These are phyloP conservation scores for Noctua janthe DNA, from an alignment of 2,888 invertebrate species.

Conservation along the genomic window DNA sequence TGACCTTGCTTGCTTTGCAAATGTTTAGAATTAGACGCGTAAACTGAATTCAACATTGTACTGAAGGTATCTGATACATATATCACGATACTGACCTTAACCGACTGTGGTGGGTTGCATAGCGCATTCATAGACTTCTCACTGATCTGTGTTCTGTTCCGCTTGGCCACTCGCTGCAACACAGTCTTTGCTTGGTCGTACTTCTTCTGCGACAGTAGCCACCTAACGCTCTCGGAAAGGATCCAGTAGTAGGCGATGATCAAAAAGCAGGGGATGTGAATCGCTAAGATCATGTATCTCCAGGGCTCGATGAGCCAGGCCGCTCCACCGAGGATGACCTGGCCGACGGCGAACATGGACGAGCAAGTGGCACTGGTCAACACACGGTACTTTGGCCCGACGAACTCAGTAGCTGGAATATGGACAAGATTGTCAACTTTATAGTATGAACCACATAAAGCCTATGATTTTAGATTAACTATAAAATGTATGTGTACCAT, in stretches of 20 bases:
- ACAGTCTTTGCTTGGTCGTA: conserved; percentile 91
- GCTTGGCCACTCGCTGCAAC: conserved; percentile 90
- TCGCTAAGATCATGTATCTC: conserved; percentile 91
- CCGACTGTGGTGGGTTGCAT: conserved; percentile 79
- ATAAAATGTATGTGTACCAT: neutral
- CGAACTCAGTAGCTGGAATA: conserved; percentile 92
- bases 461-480: neutral
- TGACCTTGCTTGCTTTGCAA: neutral
- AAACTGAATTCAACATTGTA: neutral
- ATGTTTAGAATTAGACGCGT: too few species aligned
- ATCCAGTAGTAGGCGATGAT: conserved; percentile 92
- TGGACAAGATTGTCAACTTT: neutral
- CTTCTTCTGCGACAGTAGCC: conserved; percentile 93
- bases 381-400: conserved; percentile 93
- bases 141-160: conserved; percentile 90
- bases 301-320: conserved; percentile 93
- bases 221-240: conserved; percentile 92
- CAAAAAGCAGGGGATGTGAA: conserved; percentile 93
- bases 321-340: conserved; percentile 91
- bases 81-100: conserved; percentile 22
- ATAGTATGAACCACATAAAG: neutral
- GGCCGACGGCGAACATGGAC: conserved; percentile 93
- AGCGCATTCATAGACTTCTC: conserved; percentile 87
- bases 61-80: neutral
- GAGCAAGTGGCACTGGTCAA: conserved; percentile 92